Base-by-base conservation (phyloP, 37 sponge, comb jelly and placozoan species). In the Spongia lamella region DNA sequence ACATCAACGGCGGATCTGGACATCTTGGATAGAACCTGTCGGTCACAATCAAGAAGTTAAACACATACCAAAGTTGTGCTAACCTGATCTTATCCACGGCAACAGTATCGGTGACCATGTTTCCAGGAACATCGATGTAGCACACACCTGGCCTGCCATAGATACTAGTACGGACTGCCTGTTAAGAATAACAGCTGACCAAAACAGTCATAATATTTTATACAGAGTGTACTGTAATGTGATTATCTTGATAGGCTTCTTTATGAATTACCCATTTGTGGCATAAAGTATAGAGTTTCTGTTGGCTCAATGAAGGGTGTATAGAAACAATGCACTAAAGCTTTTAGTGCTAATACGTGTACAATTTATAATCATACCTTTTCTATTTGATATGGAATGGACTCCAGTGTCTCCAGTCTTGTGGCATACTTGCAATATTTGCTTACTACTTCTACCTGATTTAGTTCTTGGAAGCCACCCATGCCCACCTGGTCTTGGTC, bases 381-480 rank as follows among this genome's bases (percentile, higher is more conserved):
- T 47, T 93, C 94, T 56, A 93, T 37, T 37, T 86, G 85, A 50
- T 83, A 93, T 69, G 94, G 96, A 5, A 88, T 83, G 3, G 87
- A 79, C 20, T 88, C 77, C 7, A 89, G 27, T n/a, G 77, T 88
- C 38, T 85, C 79, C 72, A 90, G 56, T 7, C 96, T 83, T 56
- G 79, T 84, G 38, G 89, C 56, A 39, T 83, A 91, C 69, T 95
- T 95, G 43, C 75, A 71, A 39, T 80, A 92, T 43, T 9, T 43
- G 9, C 47, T 43, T 5, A 43, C 47, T 13, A 17, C 14, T 17
- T 56, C 54, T 4, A 94, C 96, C 78, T 95, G 96, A 7, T 77
- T 82, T 73, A 79, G 91, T 71, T 95, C 96, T 49, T 95, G 96
- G 63, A 95, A 95, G 24, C 78, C 92, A 59, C 96, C 96, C 80